These are phyloP conservation scores for Cheilosia impressa DNA, from an alignment of 2,888 invertebrate species.

Conservation along the genomic window DNA sequence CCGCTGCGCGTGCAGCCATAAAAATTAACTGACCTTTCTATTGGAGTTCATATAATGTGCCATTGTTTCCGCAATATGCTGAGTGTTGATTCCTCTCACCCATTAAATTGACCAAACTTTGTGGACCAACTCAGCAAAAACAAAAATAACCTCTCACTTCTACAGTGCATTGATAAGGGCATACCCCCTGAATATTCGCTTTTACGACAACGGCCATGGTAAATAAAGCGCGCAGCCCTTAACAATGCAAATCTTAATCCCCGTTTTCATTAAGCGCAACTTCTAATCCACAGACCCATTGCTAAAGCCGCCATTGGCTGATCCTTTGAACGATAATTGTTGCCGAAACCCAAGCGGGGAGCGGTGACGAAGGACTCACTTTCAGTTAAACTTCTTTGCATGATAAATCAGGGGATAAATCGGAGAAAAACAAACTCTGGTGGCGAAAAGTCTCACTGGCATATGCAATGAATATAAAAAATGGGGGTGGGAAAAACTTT, in stretches of 20 bases:
- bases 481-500: not conserved
- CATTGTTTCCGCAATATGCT: not conserved
- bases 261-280: constrained; percentile 67
- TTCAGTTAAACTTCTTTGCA: constrained; percentile 64
- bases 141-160: constrained; percentile 27
- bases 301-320: constrained; percentile 4
- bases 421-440: constrained; percentile 36
- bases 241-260: constrained; percentile 69
- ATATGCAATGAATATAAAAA: constrained; percentile 14
- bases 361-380: constrained; percentile 14
- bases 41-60: constrained; percentile 30
- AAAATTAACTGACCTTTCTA: constrained; percentile 54
- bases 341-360: constrained; percentile 21
- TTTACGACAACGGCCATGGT: constrained; percentile 47
- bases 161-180: constrained; percentile 51
- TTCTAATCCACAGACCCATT: constrained; percentile 52
- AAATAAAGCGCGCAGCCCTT: constrained; percentile 40
- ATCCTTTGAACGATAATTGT: constrained; percentile 63
- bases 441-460: constrained; percentile 39
- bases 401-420: constrained; percentile 68
- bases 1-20: constrained; percentile 37
- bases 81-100: constrained; percentile 7
- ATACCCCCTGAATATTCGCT: constrained; percentile 59
- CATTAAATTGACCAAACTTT: constrained; percentile 42
- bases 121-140: constrained; percentile 43